A percentile compares a stretch with the other conserved stretches of the same genome.
phyloP scores from a whole-genome alignment of 2,888 invertebrate genomes.

The Vesta saturnalis region DNA sequence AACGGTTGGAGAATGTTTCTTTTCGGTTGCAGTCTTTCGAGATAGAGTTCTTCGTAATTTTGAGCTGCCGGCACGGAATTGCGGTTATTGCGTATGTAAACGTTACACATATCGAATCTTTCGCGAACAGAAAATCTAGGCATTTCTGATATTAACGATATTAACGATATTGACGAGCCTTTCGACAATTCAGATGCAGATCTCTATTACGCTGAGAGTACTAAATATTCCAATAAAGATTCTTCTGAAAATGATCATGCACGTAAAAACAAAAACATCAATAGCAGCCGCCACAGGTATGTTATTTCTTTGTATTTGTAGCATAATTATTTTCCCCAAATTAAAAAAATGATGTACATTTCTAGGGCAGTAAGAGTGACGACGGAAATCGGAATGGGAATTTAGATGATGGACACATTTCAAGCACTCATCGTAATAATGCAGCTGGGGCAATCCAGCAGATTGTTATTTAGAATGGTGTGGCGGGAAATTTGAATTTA shows the following conservation, averaged over 20 bases:
- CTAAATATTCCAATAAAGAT: not conserved
- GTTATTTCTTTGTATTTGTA: not conserved
- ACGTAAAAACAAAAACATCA: not conserved
- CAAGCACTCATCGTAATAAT: not conserved
- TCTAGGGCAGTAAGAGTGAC: not conserved
- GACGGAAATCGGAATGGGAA: not conserved
- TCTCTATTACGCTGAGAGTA: too few relatives aligned
- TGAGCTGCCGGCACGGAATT: too few relatives aligned
- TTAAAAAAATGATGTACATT: too few relatives aligned
- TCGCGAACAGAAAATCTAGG: too few relatives aligned
- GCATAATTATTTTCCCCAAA: not conserved
- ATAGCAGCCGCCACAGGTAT: not conserved
- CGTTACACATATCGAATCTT: too few relatives aligned
- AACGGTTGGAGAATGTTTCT: too few relatives aligned
- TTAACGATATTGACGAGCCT: too few relatives aligned
- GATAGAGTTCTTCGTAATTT: too few relatives aligned
- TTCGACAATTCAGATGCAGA: too few relatives aligned
- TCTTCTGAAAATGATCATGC: not conserved
- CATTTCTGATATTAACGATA: too few relatives aligned
- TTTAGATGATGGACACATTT: not conserved
- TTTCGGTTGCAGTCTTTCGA: too few relatives aligned
- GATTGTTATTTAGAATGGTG: not conserved
- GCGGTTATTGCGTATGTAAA: too few relatives aligned
- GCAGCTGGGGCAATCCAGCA: not conserved
- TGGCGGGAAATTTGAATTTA: not conserved